phyloP scores from a whole-genome alignment of 2,113 vertebrate genomes.

The Carassius carassius region DNA sequence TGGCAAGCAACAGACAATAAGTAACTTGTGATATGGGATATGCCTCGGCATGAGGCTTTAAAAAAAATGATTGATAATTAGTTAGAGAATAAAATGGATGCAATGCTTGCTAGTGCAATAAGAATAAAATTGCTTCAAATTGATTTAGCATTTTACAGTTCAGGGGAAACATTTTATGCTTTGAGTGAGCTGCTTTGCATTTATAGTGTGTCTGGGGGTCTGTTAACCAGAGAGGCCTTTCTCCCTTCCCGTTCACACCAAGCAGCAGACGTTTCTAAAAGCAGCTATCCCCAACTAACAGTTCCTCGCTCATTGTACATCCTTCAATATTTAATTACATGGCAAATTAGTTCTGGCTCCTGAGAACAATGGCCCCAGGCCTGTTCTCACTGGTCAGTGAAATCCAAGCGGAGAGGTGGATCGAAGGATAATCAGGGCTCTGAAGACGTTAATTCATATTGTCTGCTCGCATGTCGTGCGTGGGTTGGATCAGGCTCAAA shows the following conservation, averaged over 20 bases:
- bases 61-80: slow-evolving; percentile 1
- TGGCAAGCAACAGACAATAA: neutral
- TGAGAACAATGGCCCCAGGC: slow-evolving; percentile 47
- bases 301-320: slow-evolving; percentile 46
- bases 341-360: slow-evolving; percentile 62
- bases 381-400: slow-evolving; percentile 37
- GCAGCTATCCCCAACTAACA: slow-evolving; percentile 54
- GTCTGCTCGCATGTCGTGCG: slow-evolving; percentile 44
- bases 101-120: slow-evolving; percentile 18
- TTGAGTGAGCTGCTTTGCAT: slow-evolving; percentile 56
- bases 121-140: slow-evolving; percentile 63
- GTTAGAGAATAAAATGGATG: slow-evolving; percentile 32
- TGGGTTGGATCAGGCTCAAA: slow-evolving; percentile 56
- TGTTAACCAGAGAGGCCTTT: slow-evolving; percentile 59
- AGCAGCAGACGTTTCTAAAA: slow-evolving; percentile 52
- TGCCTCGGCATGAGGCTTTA: neutral
- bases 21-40: neutral
- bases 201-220: slow-evolving; percentile 47
- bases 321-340: slow-evolving; percentile 68
- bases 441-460: slow-evolving; percentile 64
- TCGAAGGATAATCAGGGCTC: slow-evolving; percentile 70
- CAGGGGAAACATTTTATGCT: slow-evolving; percentile 59
- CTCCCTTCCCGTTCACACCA: slow-evolving; percentile 32
- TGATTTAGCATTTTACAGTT: slow-evolving; percentile 66
- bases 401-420: slow-evolving; percentile 40